phyloP scores from a whole-genome alignment of 2,113 vertebrate species.

The Dromiciops gliroides region DNA sequence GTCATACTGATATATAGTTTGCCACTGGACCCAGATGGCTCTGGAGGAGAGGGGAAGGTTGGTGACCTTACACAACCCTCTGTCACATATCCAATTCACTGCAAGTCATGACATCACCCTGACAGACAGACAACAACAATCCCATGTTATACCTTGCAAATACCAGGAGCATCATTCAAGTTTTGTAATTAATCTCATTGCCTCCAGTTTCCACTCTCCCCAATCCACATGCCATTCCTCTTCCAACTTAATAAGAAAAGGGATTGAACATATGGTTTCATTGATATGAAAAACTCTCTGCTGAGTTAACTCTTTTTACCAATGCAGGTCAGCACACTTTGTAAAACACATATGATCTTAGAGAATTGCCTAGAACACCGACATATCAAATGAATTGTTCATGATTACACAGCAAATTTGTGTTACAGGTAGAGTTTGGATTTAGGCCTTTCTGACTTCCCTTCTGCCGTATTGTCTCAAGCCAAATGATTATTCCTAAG shows the following conservation, averaged over 20 bases:
- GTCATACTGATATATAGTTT: no score
- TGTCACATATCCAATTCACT: no score
- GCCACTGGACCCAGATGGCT: no score
- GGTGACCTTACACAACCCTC: no score
- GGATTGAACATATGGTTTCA: neutral
- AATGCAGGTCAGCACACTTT: neutral
- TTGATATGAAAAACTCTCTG: neutral
- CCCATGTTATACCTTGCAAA: no score
- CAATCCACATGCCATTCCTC: neutral
- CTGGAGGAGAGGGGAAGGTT: no score
- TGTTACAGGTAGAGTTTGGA: neutral
- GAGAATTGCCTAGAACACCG: neutral
- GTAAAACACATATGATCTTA: neutral
- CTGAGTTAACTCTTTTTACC: neutral
- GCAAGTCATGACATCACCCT: no score
- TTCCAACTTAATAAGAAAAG: neutral
- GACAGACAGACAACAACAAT: no score
- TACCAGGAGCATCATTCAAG: neutral
- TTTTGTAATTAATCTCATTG: neutral
- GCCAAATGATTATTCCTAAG: neutral
- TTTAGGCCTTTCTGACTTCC: neutral
- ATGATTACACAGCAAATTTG: neutral
- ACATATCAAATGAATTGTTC: neutral
- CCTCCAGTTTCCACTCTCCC: neutral
- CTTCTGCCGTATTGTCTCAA: neutral